Percentiles rank a stretch among this genome's conserved stretches.
Evolutionary conservation across 2,888 invertebrate species (phyloP).

Genomic region (Nymphalis polychloros): DNA sequence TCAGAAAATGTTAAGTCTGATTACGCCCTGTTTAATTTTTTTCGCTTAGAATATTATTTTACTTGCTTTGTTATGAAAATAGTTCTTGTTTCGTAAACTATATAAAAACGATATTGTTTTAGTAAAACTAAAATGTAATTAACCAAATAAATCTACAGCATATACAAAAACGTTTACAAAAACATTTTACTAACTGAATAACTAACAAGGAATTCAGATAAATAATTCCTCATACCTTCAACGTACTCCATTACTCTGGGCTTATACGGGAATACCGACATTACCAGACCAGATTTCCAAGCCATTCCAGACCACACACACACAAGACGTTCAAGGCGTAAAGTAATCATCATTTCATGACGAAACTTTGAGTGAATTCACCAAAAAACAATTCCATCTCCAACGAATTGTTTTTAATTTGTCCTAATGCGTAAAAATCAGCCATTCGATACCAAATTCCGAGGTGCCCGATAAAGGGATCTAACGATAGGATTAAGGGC

Average conservation of each 20-base stretch:
- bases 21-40: slow-evolving; percentile 21
- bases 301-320: too few species aligned
- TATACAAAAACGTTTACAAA: too few species aligned
- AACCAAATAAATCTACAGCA: too few species aligned
- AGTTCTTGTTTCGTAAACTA: background rate
- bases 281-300: too few species aligned
- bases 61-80: background rate
- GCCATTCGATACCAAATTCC: slow-evolving; percentile 18
- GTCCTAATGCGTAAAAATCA: slow-evolving; percentile 25
- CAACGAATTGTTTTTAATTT: slow-evolving; percentile 15
- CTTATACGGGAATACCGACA: too few species aligned
- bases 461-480: slow-evolving; percentile 20
- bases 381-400: slow-evolving; percentile 2
- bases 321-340: background rate
- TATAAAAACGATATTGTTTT: too few species aligned
- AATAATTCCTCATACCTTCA: too few species aligned
- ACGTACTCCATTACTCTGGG: too few species aligned
- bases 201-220: too few species aligned
- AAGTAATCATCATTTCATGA: background rate
- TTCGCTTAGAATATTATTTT: slow-evolving; percentile 16
- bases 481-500: slow-evolving; percentile 18
- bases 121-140: too few species aligned
- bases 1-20: slow-evolving; percentile 24
- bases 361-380: background rate
- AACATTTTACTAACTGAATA: too few species aligned